Evolutionary conservation across 2,113 vertebrate species (phyloP), one percentile per base, ranked within the genome.

Genomic region (Tauraco erythrolophus): DNA sequence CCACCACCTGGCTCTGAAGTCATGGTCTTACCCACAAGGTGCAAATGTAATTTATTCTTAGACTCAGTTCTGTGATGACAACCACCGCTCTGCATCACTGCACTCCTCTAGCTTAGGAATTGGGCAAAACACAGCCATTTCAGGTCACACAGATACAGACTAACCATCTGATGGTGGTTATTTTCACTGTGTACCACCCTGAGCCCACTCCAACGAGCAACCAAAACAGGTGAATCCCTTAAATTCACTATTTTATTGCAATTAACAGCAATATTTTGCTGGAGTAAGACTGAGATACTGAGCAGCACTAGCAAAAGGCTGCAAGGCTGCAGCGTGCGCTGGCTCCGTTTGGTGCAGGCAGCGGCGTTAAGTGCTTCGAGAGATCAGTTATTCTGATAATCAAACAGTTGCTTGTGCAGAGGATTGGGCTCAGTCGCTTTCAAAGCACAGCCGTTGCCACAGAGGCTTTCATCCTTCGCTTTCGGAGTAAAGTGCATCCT

Each of bases 341-440:
- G 84, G 72, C 83, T 58, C 61, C 7, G 3, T 27, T 25, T 7
- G 1, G 17, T 30, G 61, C 84, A 71, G 66, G 86, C 87, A 39
- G 56, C 2, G 64, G 80, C 43, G 12, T 50, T 78, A 13, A 72
- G 60, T 13, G 86, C 89, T 92, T 53, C 3, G 95, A 86, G 92
- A 95, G 97, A 98, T 97, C 69, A 76, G 96, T 31, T 95, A 46
- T 71, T 58, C 83, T 92, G 97, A 97, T 94, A 19, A 92, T 45
- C 35, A 84, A 98, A 80, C 97, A 88, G 95, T 87, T 98, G 97
- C 94, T 46, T 37, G 90, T 93, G 97, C 82, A 91, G 96, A 91
- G 66, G 94, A 96, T 93, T 87, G 97, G 96, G 97, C 98, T 98
- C 96, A 41, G 97, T 91, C 37, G 69, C 97, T 97, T 95, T 97